These are phyloP conservation scores for Trididemnum nubilum DNA, from an alignment of 23 tunicate genomes.

Conservation along the genomic window DNA sequence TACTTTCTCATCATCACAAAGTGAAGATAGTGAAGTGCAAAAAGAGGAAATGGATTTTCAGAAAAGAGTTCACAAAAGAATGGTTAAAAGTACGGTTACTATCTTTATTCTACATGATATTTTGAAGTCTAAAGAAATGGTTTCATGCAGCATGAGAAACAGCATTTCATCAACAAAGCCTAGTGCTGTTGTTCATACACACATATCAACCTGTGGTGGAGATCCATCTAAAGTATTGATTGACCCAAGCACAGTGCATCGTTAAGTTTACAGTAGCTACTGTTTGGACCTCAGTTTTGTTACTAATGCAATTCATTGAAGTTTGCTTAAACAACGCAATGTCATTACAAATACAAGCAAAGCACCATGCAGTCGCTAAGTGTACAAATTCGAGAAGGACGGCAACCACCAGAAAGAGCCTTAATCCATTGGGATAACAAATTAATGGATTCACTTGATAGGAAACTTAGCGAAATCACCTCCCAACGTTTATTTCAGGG, in stretches of 20 bases:
- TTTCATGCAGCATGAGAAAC: conserved; percentile 10
- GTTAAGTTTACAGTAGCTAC: not conserved
- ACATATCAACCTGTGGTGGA: not conserved
- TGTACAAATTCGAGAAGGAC: not conserved
- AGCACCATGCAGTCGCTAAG: not conserved
- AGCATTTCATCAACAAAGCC: conserved; percentile 12
- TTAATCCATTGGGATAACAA: not conserved
- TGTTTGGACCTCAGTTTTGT: not conserved
- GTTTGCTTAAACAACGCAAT: not conserved
- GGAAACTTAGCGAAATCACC: not conserved
- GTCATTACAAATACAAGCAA: conserved; percentile 2
- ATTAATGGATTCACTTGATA: conserved; percentile 8
- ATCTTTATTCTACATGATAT: conserved; percentile 15
- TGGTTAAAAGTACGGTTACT: not conserved
- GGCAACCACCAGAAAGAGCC: conserved; percentile 20
- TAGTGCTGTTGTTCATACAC: not conserved
- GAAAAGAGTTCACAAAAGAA: not conserved
- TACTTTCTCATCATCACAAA: not conserved
- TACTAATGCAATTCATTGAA: not conserved
- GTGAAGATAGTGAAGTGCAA: not conserved
- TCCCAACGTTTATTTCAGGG: conserved; percentile 10
- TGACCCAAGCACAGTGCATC: conserved; percentile 1
- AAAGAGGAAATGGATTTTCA: not conserved
- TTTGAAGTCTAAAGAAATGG: not conserved
- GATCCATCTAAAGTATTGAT: not conserved